phyloP scores from a whole-genome alignment of 2,888 invertebrate species.

The Unio delphinus region DNA sequence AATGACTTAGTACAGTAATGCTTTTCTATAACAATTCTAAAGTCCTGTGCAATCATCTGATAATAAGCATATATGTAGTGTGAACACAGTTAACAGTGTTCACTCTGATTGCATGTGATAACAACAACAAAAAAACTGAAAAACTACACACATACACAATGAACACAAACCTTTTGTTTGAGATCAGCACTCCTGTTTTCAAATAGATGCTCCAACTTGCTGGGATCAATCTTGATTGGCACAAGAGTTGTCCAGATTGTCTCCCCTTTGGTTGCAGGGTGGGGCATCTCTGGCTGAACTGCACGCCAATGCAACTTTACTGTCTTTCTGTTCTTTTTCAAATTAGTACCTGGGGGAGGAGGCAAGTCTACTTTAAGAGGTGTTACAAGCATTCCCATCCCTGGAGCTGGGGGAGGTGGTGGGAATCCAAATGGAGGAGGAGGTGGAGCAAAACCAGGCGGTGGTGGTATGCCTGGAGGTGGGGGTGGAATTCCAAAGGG shows the following conservation, averaged over 20 bases:
- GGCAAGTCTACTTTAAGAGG: constrained; percentile 51
- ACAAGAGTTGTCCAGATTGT: constrained; percentile 68
- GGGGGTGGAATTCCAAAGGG: constrained; percentile 41
- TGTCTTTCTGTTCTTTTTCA: constrained; percentile 84
- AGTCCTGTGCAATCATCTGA: too few relatives aligned
- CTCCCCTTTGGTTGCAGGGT: constrained; percentile 53
- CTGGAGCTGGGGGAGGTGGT: constrained; percentile 47
- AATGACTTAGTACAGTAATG: too few relatives aligned
- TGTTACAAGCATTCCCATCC: constrained; percentile 30
- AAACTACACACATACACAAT: too few relatives aligned
- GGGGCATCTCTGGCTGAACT: constrained; percentile 71
- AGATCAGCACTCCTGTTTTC: constrained; percentile 97
- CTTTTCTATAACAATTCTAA: too few relatives aligned
- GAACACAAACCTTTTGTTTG: constrained; percentile 85
- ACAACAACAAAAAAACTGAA: too few relatives aligned
- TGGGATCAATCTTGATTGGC: constrained; percentile 88
- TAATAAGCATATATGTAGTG: too few relatives aligned
- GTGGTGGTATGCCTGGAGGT: constrained; percentile 42
- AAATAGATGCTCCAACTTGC: constrained; percentile 95
- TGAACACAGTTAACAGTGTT: too few relatives aligned
- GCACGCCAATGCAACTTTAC: constrained; percentile 99
- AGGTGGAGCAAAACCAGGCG: constrained; percentile 45
- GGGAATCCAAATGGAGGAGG: constrained; percentile 38
- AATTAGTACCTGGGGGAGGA: constrained; percentile 57
- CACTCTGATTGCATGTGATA: too few relatives aligned